Evolutionary conservation across 1,140 invertebrate genomes (phyloP).

Genomic region (Anastatus disparis): DNA sequence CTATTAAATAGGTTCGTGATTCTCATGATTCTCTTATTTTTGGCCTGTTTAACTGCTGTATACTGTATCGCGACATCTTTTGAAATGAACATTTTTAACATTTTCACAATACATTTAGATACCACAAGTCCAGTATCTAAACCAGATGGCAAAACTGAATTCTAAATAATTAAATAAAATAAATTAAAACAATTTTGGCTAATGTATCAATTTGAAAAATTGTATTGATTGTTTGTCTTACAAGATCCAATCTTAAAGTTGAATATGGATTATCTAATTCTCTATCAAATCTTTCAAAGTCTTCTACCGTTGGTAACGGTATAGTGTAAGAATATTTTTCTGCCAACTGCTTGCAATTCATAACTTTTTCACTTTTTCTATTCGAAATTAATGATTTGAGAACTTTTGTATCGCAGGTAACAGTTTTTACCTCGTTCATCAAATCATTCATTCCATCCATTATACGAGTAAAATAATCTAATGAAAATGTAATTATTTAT

Average conservation of each 20-base stretch:
- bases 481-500: neutral
- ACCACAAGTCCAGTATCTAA: neutral
- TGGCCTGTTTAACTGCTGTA: constrained; percentile 10
- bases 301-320: neutral
- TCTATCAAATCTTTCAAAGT: constrained; percentile 2
- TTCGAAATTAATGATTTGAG: neutral
- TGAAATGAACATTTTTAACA: neutral
- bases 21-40: constrained; percentile 9
- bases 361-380: neutral
- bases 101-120: constrained; percentile 7
- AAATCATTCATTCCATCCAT: neutral
- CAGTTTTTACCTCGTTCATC: neutral
- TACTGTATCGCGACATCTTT: constrained; percentile 7
- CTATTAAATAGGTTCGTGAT: neutral
- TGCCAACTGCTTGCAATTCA: neutral
- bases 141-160: neutral
- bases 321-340: constrained; percentile 7
- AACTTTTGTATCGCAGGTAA: neutral
- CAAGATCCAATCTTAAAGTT: neutral
- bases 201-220: too few species aligned
- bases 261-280: neutral
- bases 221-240: neutral
- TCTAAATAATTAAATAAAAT: too few species aligned
- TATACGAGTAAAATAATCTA: neutral
- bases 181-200: too few species aligned